Conservation (phyloP, 1,140 invertebrate species). For the Bilobella aurantiaca region DNA sequence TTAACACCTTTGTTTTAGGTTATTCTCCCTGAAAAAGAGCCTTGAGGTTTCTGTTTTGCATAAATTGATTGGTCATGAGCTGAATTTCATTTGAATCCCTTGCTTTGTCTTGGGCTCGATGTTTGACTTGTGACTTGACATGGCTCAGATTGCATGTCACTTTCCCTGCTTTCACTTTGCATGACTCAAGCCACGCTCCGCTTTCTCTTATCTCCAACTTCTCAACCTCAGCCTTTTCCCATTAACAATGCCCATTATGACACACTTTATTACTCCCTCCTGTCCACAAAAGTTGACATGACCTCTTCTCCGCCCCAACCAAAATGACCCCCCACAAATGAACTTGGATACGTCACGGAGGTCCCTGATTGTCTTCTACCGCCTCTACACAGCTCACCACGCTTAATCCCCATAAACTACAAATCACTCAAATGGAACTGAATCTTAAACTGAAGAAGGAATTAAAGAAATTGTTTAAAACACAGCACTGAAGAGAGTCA, state of each 20-base stretch:
- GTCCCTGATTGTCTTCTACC: too few species aligned
- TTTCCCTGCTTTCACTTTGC: not conserved
- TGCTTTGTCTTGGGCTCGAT: not conserved
- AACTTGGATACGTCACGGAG: too few species aligned
- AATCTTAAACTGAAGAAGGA: too few species aligned
- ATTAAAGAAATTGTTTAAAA: not conserved
- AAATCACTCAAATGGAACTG: too few species aligned
- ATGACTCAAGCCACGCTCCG: not conserved
- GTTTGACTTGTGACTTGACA: not conserved
- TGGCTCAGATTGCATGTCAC: conserved; percentile 5
- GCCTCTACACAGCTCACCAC: not conserved
- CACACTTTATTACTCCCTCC: not conserved
- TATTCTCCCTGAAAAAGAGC: not conserved
- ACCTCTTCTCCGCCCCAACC: not conserved
- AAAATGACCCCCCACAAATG: not conserved
- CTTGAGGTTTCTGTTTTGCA: not conserved
- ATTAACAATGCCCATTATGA: not conserved
- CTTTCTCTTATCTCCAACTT: conserved; percentile 15
- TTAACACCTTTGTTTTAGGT: not conserved
- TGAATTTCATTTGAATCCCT: not conserved
- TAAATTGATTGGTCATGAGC: not conserved
- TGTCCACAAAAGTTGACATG: conserved; percentile 2
- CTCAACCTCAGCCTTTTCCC: conserved; percentile 15
- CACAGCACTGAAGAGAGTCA: not conserved
- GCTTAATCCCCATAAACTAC: too few species aligned